Conservation (phyloP, 2,888 invertebrate species). For the Lithodes maja region DNA sequence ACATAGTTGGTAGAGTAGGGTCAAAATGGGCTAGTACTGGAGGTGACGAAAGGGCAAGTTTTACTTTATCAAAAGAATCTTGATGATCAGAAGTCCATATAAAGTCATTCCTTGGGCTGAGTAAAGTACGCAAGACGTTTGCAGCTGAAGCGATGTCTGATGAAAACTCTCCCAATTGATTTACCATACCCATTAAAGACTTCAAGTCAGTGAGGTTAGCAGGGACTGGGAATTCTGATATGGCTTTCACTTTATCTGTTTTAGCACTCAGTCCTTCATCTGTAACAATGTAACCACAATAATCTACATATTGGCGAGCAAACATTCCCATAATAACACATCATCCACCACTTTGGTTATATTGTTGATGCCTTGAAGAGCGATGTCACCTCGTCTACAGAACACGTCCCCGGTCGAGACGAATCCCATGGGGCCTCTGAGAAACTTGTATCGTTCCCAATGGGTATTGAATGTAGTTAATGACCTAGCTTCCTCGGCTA, state of each 20-base stretch:
- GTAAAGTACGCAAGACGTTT: not conserved
- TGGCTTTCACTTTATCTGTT: not conserved
- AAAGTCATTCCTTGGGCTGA: conserved; percentile 21
- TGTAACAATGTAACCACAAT: not conserved
- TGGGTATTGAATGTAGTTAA: conserved; percentile 17
- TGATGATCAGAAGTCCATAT: conserved; percentile 18
- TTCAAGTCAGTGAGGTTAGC: not conserved
- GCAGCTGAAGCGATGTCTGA: not conserved
- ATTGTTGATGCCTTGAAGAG: not conserved
- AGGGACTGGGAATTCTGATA: conserved; percentile 12
- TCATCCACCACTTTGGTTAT: not conserved
- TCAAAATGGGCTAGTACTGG: not conserved
- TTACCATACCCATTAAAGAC: conserved; percentile 15
- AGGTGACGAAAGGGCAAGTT: not conserved
- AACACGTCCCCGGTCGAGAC: not conserved
- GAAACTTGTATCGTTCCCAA: conserved; percentile 20
- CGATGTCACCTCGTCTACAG: conserved; percentile 1
- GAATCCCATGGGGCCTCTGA: not conserved
- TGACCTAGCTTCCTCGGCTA: not conserved
- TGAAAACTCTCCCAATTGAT: conserved; percentile 1
- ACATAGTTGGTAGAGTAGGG: not conserved
- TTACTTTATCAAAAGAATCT: not conserved
- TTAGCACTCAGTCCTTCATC: not conserved
- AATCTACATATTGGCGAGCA: not conserved
- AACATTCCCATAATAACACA: not conserved